Percentiles rank a stretch among this genome's conserved stretches.
Conservation (phyloP, 1,140 invertebrate species). For the Laupala kohalensis region DNA sequence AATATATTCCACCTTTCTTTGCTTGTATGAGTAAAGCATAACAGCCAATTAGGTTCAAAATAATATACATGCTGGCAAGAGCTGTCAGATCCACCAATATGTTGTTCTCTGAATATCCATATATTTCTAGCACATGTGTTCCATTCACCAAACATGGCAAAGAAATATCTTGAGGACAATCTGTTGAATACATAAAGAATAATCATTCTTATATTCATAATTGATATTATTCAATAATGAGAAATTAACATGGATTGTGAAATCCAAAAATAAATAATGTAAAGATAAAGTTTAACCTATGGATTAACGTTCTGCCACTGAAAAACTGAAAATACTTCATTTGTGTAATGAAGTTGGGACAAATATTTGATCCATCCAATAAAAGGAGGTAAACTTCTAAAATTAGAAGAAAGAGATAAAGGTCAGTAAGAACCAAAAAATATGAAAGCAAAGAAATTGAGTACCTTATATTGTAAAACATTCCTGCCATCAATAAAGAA, state of each 20-base stretch:
- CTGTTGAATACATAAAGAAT: neutral
- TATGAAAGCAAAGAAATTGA: neutral
- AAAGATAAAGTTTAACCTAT: conserved; percentile 15
- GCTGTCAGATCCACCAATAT: neutral
- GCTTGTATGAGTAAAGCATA: neutral
- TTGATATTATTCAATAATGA: neutral
- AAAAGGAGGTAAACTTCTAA: conserved; percentile 30
- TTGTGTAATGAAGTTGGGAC: conserved; percentile 40
- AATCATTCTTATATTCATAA: too few species aligned
- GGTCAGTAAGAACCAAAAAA: neutral
- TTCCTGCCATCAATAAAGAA: conserved; percentile 20
- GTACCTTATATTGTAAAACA: conserved; percentile 23
- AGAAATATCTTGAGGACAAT: neutral
- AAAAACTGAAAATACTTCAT: conserved; percentile 34
- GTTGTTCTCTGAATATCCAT: neutral
- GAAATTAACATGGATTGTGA: neutral
- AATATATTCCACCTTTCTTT: neutral
- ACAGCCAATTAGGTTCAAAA: neutral
- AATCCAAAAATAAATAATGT: neutral
- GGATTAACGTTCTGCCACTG: conserved; percentile 30
- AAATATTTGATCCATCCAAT: conserved; percentile 36
- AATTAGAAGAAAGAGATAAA: neutral
- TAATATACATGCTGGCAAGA: neutral
- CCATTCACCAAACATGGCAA: neutral
- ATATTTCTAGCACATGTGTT: neutral